Evolutionary conservation across 1,140 invertebrate species (phyloP).

Genomic region (Dreissena polymorpha): DNA sequence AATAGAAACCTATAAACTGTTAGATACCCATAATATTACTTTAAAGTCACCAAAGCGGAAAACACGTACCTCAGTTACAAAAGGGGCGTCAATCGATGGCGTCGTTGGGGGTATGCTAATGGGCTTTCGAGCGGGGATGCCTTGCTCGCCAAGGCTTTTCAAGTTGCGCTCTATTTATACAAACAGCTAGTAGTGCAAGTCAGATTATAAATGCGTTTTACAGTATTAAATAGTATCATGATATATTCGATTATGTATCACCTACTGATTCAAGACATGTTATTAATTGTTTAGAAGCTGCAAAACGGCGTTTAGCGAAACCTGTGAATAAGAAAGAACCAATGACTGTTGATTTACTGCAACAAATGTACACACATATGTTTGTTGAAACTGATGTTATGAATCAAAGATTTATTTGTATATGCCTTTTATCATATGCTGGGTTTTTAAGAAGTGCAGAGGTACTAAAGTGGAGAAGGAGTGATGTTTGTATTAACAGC

Average conservation of each 20-base stretch:
- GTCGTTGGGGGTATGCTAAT: slow-evolving; percentile 27
- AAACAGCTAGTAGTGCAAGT: slow-evolving; percentile 15
- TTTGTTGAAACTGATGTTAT: slow-evolving; percentile 3
- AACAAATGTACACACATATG: not conserved
- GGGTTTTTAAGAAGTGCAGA: slow-evolving; percentile 16
- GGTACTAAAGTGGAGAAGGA: not conserved
- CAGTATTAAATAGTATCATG: slow-evolving; percentile 35
- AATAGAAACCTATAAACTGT: too few relatives aligned
- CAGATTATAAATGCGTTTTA: slow-evolving; percentile 28
- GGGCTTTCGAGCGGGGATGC: not conserved
- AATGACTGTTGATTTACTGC: slow-evolving; percentile 9
- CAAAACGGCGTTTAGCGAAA: slow-evolving; percentile 11
- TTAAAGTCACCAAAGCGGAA: not conserved
- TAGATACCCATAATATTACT: too few relatives aligned
- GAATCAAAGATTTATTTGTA: slow-evolving; percentile 45
- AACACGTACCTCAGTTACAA: slow-evolving; percentile 28
- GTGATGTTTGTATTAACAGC: not conserved
- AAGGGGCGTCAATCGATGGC: slow-evolving; percentile 30
- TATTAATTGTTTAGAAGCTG: slow-evolving; percentile 32
- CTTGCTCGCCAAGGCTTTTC: slow-evolving; percentile 26
- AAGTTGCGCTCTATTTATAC: slow-evolving; percentile 31
- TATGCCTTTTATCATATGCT: slow-evolving; percentile 26
- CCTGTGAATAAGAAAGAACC: slow-evolving; percentile 22
- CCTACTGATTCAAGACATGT: slow-evolving; percentile 20
- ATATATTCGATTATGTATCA: slow-evolving; percentile 6